These are phyloP conservation scores for Gambusia yucatana DNA, from an alignment of 2,797 vertebrate species.

Conservation along the genomic window DNA sequence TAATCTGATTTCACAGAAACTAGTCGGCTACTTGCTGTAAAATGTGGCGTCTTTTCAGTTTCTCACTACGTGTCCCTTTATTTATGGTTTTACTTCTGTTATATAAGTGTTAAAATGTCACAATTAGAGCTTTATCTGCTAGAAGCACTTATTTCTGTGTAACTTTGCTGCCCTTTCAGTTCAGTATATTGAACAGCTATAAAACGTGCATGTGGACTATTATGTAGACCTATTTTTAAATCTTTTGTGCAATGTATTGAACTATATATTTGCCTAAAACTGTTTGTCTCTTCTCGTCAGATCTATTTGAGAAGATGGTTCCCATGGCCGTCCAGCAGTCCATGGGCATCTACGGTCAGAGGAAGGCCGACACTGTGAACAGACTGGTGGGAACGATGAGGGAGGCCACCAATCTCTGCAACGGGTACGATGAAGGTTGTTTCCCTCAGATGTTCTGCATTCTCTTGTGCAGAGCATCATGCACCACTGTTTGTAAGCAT, in stretches of 20 bases:
- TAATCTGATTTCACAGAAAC: neutral
- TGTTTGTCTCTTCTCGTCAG: conserved; percentile 65
- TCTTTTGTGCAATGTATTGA: neutral
- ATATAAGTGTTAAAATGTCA: neutral
- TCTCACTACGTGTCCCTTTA: neutral
- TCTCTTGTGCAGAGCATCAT: conserved; percentile 12
- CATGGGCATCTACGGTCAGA: conserved; percentile 89
- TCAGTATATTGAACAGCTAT: too few species aligned
- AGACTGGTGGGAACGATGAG: conserved; percentile 93
- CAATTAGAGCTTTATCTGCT: neutral
- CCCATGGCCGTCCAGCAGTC: conserved; percentile 94
- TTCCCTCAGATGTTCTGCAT: conserved; percentile 23
- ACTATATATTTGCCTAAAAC: neutral
- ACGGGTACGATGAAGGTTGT: conserved; percentile 84
- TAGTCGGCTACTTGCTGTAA: neutral
- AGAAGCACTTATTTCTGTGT: neutral
- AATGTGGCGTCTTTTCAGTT: neutral
- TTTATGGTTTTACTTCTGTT: neutral
- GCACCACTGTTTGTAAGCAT: neutral
- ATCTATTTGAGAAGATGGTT: conserved; percentile 99
- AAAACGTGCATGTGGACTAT: neutral
- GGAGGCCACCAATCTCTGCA: conserved; percentile 95
- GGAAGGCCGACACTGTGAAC: conserved; percentile 92
- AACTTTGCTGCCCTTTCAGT: neutral
- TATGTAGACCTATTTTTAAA: neutral